These are phyloP conservation scores for Adineta ricciae DNA, from an alignment of 2,888 invertebrate species.

Conservation along the genomic window DNA sequence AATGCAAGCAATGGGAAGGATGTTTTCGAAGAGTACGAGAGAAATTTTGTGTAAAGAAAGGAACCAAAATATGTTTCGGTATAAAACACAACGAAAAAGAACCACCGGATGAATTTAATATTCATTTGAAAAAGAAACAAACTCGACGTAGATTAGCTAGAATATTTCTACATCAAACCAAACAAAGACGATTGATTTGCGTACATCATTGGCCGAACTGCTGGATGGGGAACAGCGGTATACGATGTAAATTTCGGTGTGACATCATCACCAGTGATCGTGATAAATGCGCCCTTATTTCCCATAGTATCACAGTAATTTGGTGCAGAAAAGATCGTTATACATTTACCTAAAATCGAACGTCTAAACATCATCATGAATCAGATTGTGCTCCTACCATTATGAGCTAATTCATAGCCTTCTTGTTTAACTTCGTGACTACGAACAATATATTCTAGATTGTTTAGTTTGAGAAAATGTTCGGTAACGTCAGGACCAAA, in stretches of 20 bases:
- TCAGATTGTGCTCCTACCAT: constrained; percentile 55
- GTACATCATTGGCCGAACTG: constrained; percentile 93
- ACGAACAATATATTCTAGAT: constrained; percentile 80
- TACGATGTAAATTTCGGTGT: constrained; percentile 80
- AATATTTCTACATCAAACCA: constrained; percentile 19
- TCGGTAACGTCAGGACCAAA: constrained; percentile 83
- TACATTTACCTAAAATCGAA: constrained; percentile 60
- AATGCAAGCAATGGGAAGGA: too few relatives aligned
- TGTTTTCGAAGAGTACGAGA: background rate
- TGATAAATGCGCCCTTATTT: constrained; percentile 94
- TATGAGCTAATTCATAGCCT: constrained; percentile 87
- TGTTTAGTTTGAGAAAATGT: constrained; percentile 68
- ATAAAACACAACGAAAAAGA: background rate
- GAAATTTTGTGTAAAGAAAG: background rate
- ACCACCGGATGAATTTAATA: background rate
- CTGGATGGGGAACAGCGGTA: constrained; percentile 90
- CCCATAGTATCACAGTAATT: constrained; percentile 99
- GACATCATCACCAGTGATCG: constrained; percentile 78
- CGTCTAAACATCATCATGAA: background rate
- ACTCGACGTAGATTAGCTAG: background rate
- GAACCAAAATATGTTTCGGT: background rate
- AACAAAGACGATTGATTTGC: constrained; percentile 56
- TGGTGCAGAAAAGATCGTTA: constrained; percentile 97
- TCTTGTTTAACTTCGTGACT: constrained; percentile 73
- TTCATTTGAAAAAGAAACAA: background rate